Base-by-base conservation (phyloP, 2,888 invertebrate genomes). In the Brachylomia viminalis region DNA sequence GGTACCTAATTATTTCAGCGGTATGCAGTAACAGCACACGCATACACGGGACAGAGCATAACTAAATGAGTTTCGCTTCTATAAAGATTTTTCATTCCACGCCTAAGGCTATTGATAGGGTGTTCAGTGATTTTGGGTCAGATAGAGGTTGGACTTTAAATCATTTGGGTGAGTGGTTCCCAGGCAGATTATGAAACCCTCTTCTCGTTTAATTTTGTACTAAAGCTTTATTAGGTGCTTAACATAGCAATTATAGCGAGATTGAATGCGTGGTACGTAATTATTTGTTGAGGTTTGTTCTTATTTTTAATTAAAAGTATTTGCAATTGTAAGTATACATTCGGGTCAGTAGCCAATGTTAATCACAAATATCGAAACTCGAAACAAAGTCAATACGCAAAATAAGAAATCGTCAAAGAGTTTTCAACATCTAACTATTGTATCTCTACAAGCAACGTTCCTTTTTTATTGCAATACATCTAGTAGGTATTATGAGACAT, bases 151-250 rank as follows among this genome's bases (percentile, higher is more conserved):
- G 47, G 4, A 76, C 75, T 58, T 30, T 11, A 30, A 38, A 70
- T 75, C 65, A 72, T 66, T 73, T 47, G 75, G 74, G 59, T 75
- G 67, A 77, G 7, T 52, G 82, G 20, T 15, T 54, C 52, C 17
- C 30, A 52, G 17, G 33, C 59, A 47, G 7, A 58, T 56, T 65
- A 67, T 70, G 61, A 65, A 61, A 56, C 27, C 52, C n/a, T 27
- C 13, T 2, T 27, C n/a, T 38, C 30, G n/a, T 67, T 68, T 68
- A 72, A 42, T 59, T 42, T 58, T 64, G n/a, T 58, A 17, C 23
- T 13, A n/a, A 38, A 47, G 15, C 65, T 23, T 59, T 17, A 70
- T 61, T 59, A 47, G 30, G 30, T n/a, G 33, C 52, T 23, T 17
- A 54, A 52, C 27, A 72, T 59, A 72, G 64, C 20, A 81, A 75